Percentiles rank a stretch among this genome's conserved stretches.
phyloP scores from a whole-genome alignment of 2,888 invertebrate genomes.

The Gastrophysa polygoni region DNA sequence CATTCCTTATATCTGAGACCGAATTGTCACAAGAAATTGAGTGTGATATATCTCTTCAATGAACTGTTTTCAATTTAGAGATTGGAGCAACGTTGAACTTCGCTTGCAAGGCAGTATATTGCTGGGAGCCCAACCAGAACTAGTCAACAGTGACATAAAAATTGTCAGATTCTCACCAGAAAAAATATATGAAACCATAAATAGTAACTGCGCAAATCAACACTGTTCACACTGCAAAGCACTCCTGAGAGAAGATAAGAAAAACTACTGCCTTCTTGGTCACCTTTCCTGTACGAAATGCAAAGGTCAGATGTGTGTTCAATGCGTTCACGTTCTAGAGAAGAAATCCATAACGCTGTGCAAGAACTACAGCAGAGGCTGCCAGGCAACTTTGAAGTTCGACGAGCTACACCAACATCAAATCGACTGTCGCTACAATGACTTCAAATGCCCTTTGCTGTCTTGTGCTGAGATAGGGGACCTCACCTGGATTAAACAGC shows the following conservation, averaged over 20 bases:
- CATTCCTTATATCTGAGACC: too few relatives aligned
- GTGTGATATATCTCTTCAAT: too few relatives aligned
- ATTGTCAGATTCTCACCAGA: slow-evolving; percentile 20
- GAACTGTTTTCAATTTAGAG: too few relatives aligned
- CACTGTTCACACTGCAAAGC: slow-evolving; percentile 37
- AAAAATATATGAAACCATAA: slow-evolving; percentile 32
- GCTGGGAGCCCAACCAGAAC: neutral
- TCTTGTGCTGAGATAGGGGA: slow-evolving; percentile 36
- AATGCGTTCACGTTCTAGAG: slow-evolving; percentile 41
- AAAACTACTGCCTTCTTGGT: slow-evolving; percentile 41
- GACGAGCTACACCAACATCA: slow-evolving; percentile 40
- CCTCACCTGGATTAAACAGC: slow-evolving; percentile 35
- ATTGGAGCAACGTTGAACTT: slow-evolving; percentile 20
- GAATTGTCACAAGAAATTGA: too few relatives aligned
- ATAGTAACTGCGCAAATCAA: slow-evolving; percentile 6
- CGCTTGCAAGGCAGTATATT: slow-evolving; percentile 34
- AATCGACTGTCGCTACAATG: slow-evolving; percentile 45
- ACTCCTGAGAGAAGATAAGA: slow-evolving; percentile 21
- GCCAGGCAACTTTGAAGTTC: slow-evolving; percentile 37
- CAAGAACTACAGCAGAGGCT: slow-evolving; percentile 44
- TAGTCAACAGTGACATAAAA: slow-evolving; percentile 30
- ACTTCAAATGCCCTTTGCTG: slow-evolving; percentile 42
- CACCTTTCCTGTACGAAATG: slow-evolving; percentile 44
- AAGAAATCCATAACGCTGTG: slow-evolving; percentile 41
- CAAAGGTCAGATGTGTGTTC: slow-evolving; percentile 40